phyloP scores from a whole-genome alignment of 2,797 vertebrate genomes.

The Todus mexicanus region DNA sequence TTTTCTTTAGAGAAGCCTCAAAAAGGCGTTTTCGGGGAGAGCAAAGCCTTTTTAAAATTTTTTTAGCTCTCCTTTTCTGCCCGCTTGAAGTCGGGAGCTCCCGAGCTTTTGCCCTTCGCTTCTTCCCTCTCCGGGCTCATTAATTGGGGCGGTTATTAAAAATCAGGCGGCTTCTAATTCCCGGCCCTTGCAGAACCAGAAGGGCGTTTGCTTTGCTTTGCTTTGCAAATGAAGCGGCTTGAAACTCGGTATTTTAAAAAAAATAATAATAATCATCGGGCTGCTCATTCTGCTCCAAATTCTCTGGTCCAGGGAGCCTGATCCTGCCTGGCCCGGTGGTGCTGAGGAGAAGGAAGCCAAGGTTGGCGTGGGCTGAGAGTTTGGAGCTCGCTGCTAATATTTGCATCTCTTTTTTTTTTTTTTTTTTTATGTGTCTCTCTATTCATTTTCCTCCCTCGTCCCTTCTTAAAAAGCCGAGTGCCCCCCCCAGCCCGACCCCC shows the following conservation, averaged over 20 bases:
- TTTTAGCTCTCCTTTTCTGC: too few species aligned
- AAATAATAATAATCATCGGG: too few species aligned
- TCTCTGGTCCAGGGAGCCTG: background rate
- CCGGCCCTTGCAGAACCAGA: background rate
- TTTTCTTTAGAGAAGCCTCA: too few species aligned
- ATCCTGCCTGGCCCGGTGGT: background rate
- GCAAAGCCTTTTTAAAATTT: too few species aligned
- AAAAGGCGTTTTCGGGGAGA: too few species aligned
- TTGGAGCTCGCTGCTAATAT: background rate
- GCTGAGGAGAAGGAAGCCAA: background rate
- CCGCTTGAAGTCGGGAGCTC: too few species aligned
- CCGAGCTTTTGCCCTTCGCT: too few species aligned
- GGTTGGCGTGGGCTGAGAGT: background rate
- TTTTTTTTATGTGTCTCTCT: background rate
- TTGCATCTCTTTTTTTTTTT: background rate
- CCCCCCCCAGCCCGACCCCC: background rate
- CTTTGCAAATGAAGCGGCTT: background rate
- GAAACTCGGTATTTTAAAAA: background rate
- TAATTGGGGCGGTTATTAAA: slow-evolving; percentile 12
- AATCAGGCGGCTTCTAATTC: slow-evolving; percentile 3
- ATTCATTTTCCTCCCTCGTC: slow-evolving; percentile 18
- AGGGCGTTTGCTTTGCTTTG: too few species aligned
- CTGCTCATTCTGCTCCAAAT: slow-evolving; percentile 8
- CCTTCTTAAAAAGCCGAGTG: slow-evolving; percentile 35
- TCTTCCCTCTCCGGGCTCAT: background rate